A percentile compares a stretch with the other conserved stretches of the same genome.
Conservation (phyloP, 2,888 invertebrate genomes). For the Lydus trimaculatus region DNA sequence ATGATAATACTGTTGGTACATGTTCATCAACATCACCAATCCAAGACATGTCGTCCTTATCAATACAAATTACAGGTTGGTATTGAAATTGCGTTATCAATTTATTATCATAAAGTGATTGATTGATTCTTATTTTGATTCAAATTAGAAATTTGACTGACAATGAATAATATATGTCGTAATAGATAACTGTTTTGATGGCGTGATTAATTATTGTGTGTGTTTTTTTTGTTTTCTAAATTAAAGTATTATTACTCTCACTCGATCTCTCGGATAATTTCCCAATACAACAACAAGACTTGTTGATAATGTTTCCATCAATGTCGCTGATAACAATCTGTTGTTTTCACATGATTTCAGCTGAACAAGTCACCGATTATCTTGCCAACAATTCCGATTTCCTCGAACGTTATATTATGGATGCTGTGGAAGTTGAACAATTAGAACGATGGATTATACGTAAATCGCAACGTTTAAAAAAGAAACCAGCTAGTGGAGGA, state of each 20-base stretch:
- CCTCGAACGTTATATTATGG: conserved; percentile 70
- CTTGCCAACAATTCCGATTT: conserved; percentile 70
- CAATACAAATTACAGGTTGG: conserved; percentile 27
- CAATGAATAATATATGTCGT: too few species aligned
- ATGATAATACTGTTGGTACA: conserved; percentile 21
- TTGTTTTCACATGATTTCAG: conserved; percentile 35
- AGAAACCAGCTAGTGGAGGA: conserved; percentile 44
- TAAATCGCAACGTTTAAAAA: conserved; percentile 63
- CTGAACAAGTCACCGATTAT: conserved; percentile 63
- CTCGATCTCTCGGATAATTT: too few species aligned
- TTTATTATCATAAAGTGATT: too few species aligned
- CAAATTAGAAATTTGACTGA: too few species aligned
- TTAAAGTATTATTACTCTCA: too few species aligned
- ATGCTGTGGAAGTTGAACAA: conserved; percentile 68
- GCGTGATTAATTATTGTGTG: not conserved
- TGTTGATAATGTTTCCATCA: conserved; percentile 25
- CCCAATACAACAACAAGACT: conserved; percentile 14
- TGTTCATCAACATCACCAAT: conserved; percentile 17
- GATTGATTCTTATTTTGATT: too few species aligned
- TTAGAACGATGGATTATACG: conserved; percentile 72
- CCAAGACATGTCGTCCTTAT: conserved; percentile 20
- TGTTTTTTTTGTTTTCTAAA: too few species aligned
- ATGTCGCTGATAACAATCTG: too few species aligned
- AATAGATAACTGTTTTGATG: not conserved
- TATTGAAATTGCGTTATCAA: not conserved